Percentiles rank a stretch among this genome's conserved stretches.
phyloP scores from a whole-genome alignment of 2,888 invertebrate genomes.

The Bedellia somnulentella region DNA sequence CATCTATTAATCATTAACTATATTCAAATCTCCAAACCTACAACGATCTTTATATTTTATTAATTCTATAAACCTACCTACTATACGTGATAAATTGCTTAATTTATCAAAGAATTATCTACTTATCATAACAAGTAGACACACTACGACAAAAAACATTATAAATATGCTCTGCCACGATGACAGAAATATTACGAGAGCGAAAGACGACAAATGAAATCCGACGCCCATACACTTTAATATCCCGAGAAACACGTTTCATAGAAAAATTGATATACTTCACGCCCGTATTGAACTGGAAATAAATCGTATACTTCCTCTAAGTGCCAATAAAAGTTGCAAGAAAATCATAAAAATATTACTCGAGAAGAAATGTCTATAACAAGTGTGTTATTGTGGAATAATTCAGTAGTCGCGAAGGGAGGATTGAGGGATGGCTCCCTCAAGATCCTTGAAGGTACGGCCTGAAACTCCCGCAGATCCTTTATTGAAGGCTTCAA shows the following conservation, averaged over 20 bases:
- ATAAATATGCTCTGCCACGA: no score
- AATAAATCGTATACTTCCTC: slow-evolving; percentile 60
- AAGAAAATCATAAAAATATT: slow-evolving; percentile 62
- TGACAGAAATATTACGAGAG: no score
- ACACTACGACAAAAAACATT: no score
- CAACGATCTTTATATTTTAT: no score
- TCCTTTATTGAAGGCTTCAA: slow-evolving; percentile 53
- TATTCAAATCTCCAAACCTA: no score
- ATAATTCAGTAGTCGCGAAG: slow-evolving; percentile 54
- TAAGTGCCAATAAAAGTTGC: slow-evolving; percentile 61
- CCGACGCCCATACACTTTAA: slow-evolving; percentile 29
- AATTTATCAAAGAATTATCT: no score
- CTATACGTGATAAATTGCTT: no score
- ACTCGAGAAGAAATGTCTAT: slow-evolving; percentile 56
- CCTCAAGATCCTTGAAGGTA: slow-evolving; percentile 36
- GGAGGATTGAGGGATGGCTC: slow-evolving; percentile 52
- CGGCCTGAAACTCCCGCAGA: slow-evolving; percentile 49
- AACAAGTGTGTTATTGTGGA: slow-evolving; percentile 61
- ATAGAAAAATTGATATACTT: slow-evolving; percentile 55
- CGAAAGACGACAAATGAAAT: no score
- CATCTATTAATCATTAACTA: no score
- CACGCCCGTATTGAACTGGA: slow-evolving; percentile 53
- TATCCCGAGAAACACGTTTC: slow-evolving; percentile 28
- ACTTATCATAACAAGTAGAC: no score
- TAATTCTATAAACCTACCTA: no score